Base-by-base conservation (phyloP, 1,140 invertebrate species). In the Parasteatoda tepidariorum region DNA sequence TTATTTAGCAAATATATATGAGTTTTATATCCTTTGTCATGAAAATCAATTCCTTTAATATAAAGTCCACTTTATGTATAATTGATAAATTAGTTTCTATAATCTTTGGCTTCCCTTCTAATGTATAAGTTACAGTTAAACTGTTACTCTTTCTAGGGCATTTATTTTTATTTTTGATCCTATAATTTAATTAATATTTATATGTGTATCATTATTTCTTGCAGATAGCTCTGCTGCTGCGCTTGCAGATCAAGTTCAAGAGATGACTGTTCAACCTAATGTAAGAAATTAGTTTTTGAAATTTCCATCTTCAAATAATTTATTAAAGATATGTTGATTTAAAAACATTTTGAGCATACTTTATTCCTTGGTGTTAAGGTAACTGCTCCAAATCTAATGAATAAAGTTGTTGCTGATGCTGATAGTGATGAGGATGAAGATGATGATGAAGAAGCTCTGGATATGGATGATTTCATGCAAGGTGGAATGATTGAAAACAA, bases 381-480 rank as follows among this genome's bases (percentile, higher is more conserved):
- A 33, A 30, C 24, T n/a, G 33, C 22, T 9, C 34, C 83, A 57
- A 76, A 71, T 7, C 62, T 71, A 31, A 9, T 2, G 9, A 30
- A 67, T 64, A 84, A 55, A 30, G 26, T n/a, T 68, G 71, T 38
- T 3, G 55, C 61, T 71, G 85, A 88, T 84, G 75, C 70, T 71
- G 74, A 84, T 33, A 88, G 88, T 83, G 91, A 91, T 74, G 93
- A 94, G 84, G 93, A 94, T n/a, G 95, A 96, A 15, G 95, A 96
- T 61, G 97, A 98, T 75, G 96, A 98, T 85, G 97, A 94, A 75
- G 96, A 98, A 88, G 95, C 97, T 18, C 93, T 94, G 85, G 98
- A 99, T 90, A 99, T 99, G 97, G 98, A 99, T 88, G 95, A 94
- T 84, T 99, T 98, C 91, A 96, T 98, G 90, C 95, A 98, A 87